phyloP scores from a whole-genome alignment of 2,797 vertebrate species.

The Chaenodraco wilsoni region DNA sequence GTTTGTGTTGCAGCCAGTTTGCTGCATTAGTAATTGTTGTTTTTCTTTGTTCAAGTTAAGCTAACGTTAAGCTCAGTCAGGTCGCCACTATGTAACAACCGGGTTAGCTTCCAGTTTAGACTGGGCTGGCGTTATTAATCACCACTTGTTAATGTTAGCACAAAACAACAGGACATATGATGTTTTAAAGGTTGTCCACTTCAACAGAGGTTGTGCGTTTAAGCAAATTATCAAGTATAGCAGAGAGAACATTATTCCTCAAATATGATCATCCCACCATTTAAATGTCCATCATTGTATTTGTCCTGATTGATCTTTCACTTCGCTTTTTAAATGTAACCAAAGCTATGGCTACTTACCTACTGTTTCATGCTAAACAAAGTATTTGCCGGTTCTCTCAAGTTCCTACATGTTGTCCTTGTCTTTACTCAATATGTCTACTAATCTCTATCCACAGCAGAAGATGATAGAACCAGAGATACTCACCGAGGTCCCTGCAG shows the following conservation, averaged over 20 bases:
- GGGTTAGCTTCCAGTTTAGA: neutral
- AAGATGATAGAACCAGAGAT: conserved; percentile 95
- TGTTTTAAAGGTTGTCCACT: neutral
- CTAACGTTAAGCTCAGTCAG: neutral
- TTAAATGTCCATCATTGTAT: neutral
- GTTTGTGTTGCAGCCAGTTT: neutral
- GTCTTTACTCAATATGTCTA: neutral
- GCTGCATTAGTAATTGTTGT: neutral
- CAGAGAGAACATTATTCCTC: neutral
- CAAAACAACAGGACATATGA: neutral
- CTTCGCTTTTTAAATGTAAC: neutral
- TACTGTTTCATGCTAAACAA: neutral
- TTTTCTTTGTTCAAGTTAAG: conserved; percentile 4
- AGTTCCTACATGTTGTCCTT: neutral
- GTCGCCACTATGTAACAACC: neutral
- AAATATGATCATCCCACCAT: neutral
- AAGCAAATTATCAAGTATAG: neutral
- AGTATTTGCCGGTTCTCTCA: no score
- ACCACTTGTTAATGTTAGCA: neutral
- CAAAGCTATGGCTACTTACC: neutral
- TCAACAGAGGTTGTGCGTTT: neutral
- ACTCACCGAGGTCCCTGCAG: conserved; percentile 93
- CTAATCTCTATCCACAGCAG: conserved; percentile 28
- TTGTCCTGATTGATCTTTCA: neutral
- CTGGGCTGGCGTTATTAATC: neutral